Evolutionary conservation across 2,797 vertebrate species (phyloP), one percentile per base, ranked within the genome.

Genomic region (Peromyscus aztecus): DNA sequence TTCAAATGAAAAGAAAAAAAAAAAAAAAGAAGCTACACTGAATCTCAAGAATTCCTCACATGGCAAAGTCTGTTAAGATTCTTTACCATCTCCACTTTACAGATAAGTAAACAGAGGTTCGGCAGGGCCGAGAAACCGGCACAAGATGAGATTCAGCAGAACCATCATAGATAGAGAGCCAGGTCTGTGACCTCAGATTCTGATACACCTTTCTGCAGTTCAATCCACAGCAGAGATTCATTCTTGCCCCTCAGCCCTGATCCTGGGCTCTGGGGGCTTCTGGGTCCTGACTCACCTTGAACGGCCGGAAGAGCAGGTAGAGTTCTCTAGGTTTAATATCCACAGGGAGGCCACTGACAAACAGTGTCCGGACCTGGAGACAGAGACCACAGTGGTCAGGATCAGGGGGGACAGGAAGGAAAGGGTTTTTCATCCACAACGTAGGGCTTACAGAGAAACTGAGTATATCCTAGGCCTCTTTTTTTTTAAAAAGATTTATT

Each of bases 311-410:
- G 81, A 99, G 99, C 80, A 99, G 97, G 96, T 99, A 99, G 43
- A 99, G 98, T 95, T 99, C 99, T 97, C 99, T 98, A 89, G 99
- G 99, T 83, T 99, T 99, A 98, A 99, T 99, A 94, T 99, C 99
- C 98, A 99, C 98, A 19, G 99, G 99, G 94, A 99, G 99, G 10
- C 99, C 99, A 91, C 99, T 99, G 98, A 99, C 99, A 89, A 99
- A 99, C 75, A 99, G 98, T 0, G 99, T 99, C 83, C 99, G 98
- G 91, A 99, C 99, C 99, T 99, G 95, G 65, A 49, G 94, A 98
- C 59, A 98, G 40, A 95, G 78, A 97, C 52, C 0, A 8, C 86
- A 92, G 37, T 0, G 76, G 87, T 98, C 82, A 97, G 86, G 61
- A 77, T 98, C 80, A 34, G 93, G 69, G 2, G 27, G 80, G 69